Base-by-base conservation (phyloP, 2,797 vertebrate species). In the Dermochelys coriacea region DNA sequence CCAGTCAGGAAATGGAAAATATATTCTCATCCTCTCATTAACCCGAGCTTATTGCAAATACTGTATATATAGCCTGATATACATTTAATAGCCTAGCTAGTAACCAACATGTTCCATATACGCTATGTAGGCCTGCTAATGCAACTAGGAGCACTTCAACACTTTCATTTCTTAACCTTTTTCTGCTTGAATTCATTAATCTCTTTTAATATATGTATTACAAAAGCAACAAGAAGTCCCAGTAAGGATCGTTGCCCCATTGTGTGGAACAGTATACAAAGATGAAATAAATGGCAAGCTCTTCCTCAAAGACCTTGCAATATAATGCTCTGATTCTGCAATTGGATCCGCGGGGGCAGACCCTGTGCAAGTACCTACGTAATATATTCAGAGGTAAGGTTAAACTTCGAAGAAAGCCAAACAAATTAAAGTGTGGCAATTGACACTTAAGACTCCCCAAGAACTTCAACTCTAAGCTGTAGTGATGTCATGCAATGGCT, bases 271-370 rank as follows among this genome's bases (percentile, higher is more conserved):
- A 27, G 45, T 10, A 71, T 16, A 77, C 27, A 18, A 77, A 77
- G 27, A 29, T 45, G 25, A 77, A 77, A 47, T 77, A 77, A 77
- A 71, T 41, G 11, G 71, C 21, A 71, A 71, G 68, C 10, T 71
- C 37, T 41, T 71, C 5, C 78, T 93, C 87, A 54, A 89, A 61
- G 41, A 86, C 34, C 45, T 88, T 29, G 75, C 6, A 84, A 54
- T 51, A 82, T 50, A 85, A 12, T 82, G 31, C 16, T 92, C 71
- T n/a, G 12, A 23, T 91, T 93, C 93, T 82, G 57, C 91, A 86
- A 55, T 1, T 61, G 45, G 7, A 82, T 16, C 25, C 80, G 25
- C 7, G 21, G 87, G 79, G 75, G 89, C 1, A 34, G 0, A 29
- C 90, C 11, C 0, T 0, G 87, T 1, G 85, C 29, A 95, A 93